Base-by-base conservation (phyloP, 2,797 vertebrate genomes). In the Siniperca scherzeri region DNA sequence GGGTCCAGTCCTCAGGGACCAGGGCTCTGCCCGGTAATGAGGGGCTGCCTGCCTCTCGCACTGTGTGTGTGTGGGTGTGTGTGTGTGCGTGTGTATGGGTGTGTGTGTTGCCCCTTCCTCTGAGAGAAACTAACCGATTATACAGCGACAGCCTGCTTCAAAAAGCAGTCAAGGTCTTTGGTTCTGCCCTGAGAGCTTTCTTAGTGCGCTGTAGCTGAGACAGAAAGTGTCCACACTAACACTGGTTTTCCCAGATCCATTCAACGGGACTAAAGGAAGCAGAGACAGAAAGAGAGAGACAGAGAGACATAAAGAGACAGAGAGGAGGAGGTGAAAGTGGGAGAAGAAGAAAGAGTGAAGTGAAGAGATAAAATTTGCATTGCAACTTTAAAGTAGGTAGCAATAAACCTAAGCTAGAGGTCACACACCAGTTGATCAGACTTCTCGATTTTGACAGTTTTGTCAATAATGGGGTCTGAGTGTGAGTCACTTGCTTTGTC, bases 21-120 rank as follows among this genome's bases (percentile, higher is more conserved):
- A 70, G 90, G 92, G 92, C 90, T 92, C 88, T 91, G 93, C 91
- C 93, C 91, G 67, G 92, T 96, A 96, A 96, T 95, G 94, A 96
- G 94, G 91, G 90, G 92, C 93, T 93, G 92, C 90, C 90, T 94
- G 90, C 91, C 90, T 87, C 88, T 85, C 84, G 74, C 81, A 84
- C 78, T 80, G 72, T 74, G 73, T 75, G 77, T 61, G 77, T 74
- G 70, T 60, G 85, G 30, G 78, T 69, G 75, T 40, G 71, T 65
- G 83, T 16, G 46, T 19, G 76, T 33, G 70, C 7, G 61, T 53
- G 74, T 75, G 74, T 75, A 71, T 69, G 81, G 7, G 68, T 66
- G 81, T 65, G 81, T 70, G 81, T 70, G 71, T 77, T 91, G 82
- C 89, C 86, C 88, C 84, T 90, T 91, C 93, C 91, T 88, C 91